These are phyloP conservation scores for Alsophila aescularia DNA, from an alignment of 2,888 invertebrate genomes.

Conservation along the genomic window DNA sequence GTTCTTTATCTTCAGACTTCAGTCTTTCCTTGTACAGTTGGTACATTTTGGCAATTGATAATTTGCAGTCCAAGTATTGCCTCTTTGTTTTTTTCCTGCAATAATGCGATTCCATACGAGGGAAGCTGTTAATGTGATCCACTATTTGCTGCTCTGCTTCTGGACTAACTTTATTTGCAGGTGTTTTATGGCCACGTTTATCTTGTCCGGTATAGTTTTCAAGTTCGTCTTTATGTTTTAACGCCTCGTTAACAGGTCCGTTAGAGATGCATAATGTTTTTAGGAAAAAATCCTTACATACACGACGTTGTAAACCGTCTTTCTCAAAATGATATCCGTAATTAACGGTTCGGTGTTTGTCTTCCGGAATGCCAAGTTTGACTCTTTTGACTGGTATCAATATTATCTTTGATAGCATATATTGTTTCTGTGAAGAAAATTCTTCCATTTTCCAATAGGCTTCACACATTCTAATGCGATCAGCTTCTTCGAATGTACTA, in stretches of 20 bases:
- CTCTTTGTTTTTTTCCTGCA: slow-evolving; percentile 26
- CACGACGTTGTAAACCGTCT: slow-evolving; percentile 2
- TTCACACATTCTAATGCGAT: background rate
- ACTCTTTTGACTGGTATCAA: background rate
- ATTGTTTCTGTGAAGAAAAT: background rate
- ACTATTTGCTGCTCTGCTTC: slow-evolving; percentile 1
- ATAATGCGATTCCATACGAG: slow-evolving; percentile 30
- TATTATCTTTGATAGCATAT: background rate
- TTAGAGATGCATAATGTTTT: slow-evolving; percentile 30
- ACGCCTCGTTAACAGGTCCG: slow-evolving; percentile 22
- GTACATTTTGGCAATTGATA: slow-evolving; percentile 26
- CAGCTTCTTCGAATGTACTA: background rate
- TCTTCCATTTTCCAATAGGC: background rate
- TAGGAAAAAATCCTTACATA: slow-evolving; percentile 27
- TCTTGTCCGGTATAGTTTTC: background rate
- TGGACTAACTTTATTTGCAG: background rate
- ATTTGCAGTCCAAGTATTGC: slow-evolving; percentile 20
- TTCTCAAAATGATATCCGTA: slow-evolving; percentile 20
- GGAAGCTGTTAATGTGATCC: slow-evolving; percentile 28
- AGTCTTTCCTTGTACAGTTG: slow-evolving; percentile 22
- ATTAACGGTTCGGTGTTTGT: slow-evolving; percentile 13
- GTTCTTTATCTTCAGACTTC: background rate
- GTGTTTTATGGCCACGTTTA: background rate
- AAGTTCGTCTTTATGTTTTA: slow-evolving; percentile 14
- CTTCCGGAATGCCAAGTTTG: slow-evolving; percentile 7